Base-by-base conservation (phyloP, 2,797 vertebrate genomes). In the Sparus aurata region DNA sequence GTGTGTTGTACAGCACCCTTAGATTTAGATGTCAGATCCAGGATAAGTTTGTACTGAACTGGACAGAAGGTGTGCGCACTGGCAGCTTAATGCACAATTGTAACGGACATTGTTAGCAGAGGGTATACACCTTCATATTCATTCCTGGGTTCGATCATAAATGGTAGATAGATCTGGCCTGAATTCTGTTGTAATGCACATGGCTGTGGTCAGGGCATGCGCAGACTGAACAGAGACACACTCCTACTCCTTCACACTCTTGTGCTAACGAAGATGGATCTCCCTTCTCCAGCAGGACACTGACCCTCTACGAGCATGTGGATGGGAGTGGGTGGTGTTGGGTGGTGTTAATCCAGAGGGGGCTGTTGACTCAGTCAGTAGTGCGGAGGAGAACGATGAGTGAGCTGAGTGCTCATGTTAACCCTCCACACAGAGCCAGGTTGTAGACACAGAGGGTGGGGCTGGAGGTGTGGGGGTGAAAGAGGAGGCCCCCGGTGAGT, bases 361-460 rank as follows among this genome's bases (percentile, higher is more conserved):
- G 67, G 76, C 72, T 87, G 87, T 87, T 86, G 87, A 90, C 86
- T 82, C 83, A 77, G 82, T 71, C 72, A 50, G 55, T 12, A 1
- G 60, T 20, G 70, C 1, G 60, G 73, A 83, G 77, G 73, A 69
- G 79, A 70, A 82, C 8, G 60, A 83, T 77, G 89, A 89, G 57
- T 84, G 85, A 86, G 43, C 45, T 5, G 16, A 73, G 71, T 0
- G 61, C 59, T 66, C 11, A 46, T 12, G 54, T 77, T 69, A 64
- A 45, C 30, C 63, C 66, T 67, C n/a, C 0, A 38, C 23, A 57
- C 59, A 65, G 57, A 70, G 64, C 57, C 63, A 50, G 77, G 43
- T 18, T 63, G 70, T 61, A 52, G 63, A 63, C 27, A 58, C 23
- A 65, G 55, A 54, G 78, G 57, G 50, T 13, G 27, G 25, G 65